Conservation (phyloP, 2,888 invertebrate species). For the Parascotia fuliginaria region DNA sequence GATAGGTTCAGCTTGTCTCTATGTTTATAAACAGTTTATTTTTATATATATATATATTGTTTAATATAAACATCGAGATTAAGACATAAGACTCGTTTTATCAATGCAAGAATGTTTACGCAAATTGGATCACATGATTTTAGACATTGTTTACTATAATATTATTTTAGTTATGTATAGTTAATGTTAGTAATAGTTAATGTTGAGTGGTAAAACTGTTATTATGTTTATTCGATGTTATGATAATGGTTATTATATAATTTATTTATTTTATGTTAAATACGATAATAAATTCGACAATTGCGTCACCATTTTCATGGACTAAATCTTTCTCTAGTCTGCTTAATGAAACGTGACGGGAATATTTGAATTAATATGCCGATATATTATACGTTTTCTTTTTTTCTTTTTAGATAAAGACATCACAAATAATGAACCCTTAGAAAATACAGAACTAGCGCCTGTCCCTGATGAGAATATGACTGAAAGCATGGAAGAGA, state of each 20-base stretch:
- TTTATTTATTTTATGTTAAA: too few species aligned
- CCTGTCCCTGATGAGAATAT: conserved; percentile 77
- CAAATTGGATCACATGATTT: not conserved
- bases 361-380: not conserved
- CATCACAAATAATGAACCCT: conserved; percentile 81
- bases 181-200: too few species aligned
- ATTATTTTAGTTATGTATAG: not conserved
- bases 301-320: too few species aligned
- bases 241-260: too few species aligned
- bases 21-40: conserved; percentile 18
- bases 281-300: too few species aligned
- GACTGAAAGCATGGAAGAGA: conserved; percentile 75
- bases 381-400: too few species aligned
- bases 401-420: conserved; percentile 72
- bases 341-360: too few species aligned
- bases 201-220: too few species aligned
- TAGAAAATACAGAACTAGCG: conserved; percentile 81
- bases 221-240: too few species aligned
- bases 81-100: not conserved
- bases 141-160: not conserved
- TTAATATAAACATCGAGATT: not conserved
- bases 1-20: not conserved
- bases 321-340: too few species aligned
- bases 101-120: not conserved
- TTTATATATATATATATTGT: not conserved